Base-by-base conservation (phyloP, 1,140 invertebrate species). In the Luehdorfia chinensis region DNA sequence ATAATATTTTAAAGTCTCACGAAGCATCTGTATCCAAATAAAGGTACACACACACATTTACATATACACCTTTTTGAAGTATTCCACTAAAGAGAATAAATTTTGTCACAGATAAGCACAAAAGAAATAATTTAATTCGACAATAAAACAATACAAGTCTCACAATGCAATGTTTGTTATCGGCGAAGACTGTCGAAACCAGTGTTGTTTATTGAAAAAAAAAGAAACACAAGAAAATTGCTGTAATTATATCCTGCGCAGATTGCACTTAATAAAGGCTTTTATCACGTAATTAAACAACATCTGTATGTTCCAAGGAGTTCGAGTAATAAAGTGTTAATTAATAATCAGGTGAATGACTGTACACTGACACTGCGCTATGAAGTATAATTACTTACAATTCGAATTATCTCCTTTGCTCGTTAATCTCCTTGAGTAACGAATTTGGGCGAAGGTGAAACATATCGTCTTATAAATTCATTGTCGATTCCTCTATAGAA, bases 381-480 rank as follows among this genome's bases (percentile, higher is more conserved):
- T 18, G 2, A 34, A 8, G n/a, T 34, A 12, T 37, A 37, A 37
- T 37, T 37, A 37, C 34, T 37, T 12, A 37, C 34, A 9, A 12
- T 37, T 23, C 11, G 4, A 19, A n/a, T n/a, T n/a, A n/a, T 12
- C 18, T 37, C 11, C 5, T 37, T 16, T 37, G 34, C 34, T 18
- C n/a, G n/a, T n/a, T 34, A 19, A 37, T 37, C 34, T 37, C n/a
- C 34, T 37, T 37, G 11, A 21, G 12, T 37, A 37, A 37, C 21
- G 34, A 37, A 37, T 37, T 21, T 37, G 9, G 34, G 34, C 18
- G 34, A 37, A 37, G 34, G 34, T 23, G 11, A 37, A 37, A 21
- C 21, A 16, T 37, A 21, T 15, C n/a, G n/a, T n/a, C n/a, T 32
- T 32, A 32, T 36, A 6, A 37, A 13, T 37, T 37, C 34, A 37